Evolutionary conservation across 2,888 invertebrate species (phyloP), one percentile per base, ranked within the genome.

Genomic region (Byasa hedistus): DNA sequence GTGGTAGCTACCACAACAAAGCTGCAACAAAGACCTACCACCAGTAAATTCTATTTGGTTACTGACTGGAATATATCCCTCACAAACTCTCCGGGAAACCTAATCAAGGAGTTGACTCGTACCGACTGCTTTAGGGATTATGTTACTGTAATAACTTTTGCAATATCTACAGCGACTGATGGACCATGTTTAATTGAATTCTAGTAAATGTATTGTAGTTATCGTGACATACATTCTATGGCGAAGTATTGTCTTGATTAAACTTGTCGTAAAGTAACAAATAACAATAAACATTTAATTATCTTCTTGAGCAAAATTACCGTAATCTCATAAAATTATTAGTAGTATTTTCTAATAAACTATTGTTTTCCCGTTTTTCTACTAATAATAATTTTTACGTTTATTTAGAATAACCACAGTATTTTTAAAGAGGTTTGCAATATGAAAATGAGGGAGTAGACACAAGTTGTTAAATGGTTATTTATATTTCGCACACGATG

Each of bases 91-190:
- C 67, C 68, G 69, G 62, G 70, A 76, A 79, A 81, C 75, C 79
- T 80, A 77, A 79, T 79, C 76, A 81, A 77, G 74, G 77, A 81
- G 74, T 79, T 76, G 65, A 69, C 63, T 74, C 70, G 66, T 70
- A 72, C 68, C 71, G 61, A 72, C 72, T 73, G 65, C 51, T 70
- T 70, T 57, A 64, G 68, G 75, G 73, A 75, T 75, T 73, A 72
- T 68, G 71, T 71, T 72, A 12, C 62, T 66, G 70, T 75, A 74
- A 78, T 79, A 82, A 82, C 78, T 83, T 82, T 75, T 69, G 75
- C 75, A 78, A 79, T 79, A 76, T 79, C 77, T 76, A 73, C 71
- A 70, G 63, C 60, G 56, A 75, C 70, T 69, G 59, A 70, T 60
- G 69, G 77, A 79, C 75, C 79, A 77, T 71, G 70, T 73, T 74